Base-by-base conservation (phyloP, 2,888 invertebrate species). In the Sarcophaga subvicina region DNA sequence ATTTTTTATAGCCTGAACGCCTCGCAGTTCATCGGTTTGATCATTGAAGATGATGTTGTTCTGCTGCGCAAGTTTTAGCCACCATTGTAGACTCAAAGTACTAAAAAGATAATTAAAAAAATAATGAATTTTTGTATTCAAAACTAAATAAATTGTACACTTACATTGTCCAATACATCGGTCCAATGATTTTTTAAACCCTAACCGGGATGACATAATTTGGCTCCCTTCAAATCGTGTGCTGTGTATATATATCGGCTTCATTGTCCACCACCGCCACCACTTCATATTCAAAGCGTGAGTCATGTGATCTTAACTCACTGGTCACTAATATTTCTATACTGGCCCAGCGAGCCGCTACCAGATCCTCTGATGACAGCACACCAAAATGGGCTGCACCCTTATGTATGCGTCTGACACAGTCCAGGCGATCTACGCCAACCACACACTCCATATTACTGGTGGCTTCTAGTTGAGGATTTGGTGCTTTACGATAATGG, bases 381-480 rank as follows among this genome's bases (percentile, higher is more conserved):
- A 97, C 96, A 0, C 97, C 96, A 90, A 98, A 96, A 93, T 98
- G 98, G 0, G 97, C 98, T 1, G 96, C 95, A 1, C 96, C 96
- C 90, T 96, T 95, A 80, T 95, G 95, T 89, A 98, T 96, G 89
- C 96, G 95, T 5, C 96, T 94, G 84, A 98, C 95, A 90, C 98
- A 98, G 90, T 97, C 96, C 88, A 97, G 94, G 87, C 98, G 97
- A 93, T 97, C 97, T 14, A 95, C 94, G 1, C 95, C 96, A 20
- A 96, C 92, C 0, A 96, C 95, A 89, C 97, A 97, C 90, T 96
- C 96, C 12, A 96, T 95, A 69, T 95, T 95, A 86, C 95, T 95
- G 64, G 90, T 90, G 70, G 95, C 94, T 80, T 95, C 95, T 87
- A 97, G 91, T 10, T 94, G 92, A 0, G 96, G 96, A 90, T 94